Evolutionary conservation across 2,797 vertebrate genomes (phyloP).

Genomic region (Gymnoscopelus braueri): DNA sequence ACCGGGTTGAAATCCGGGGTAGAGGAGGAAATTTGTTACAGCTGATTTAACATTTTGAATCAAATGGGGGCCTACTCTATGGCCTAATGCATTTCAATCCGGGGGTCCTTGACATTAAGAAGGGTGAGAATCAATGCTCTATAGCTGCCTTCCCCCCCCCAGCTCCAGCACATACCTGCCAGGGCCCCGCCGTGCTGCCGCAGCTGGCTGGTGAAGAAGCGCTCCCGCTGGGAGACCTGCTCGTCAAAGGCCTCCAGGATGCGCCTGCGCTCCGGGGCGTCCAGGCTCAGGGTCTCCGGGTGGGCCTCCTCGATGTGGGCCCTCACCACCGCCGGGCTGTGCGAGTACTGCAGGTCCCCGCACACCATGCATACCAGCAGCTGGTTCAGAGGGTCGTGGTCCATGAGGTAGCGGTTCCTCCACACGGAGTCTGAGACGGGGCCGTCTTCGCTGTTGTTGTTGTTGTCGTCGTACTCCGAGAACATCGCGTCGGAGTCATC

Average conservation of each 20-base stretch:
- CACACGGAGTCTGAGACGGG: constrained; percentile 65
- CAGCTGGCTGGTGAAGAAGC: constrained; percentile 84
- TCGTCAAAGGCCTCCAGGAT: constrained; percentile 89
- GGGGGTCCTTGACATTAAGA: no score
- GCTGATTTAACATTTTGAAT: no score
- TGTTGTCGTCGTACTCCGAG: constrained; percentile 39
- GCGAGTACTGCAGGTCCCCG: constrained; percentile 86
- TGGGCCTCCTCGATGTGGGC: constrained; percentile 89
- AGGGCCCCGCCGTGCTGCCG: constrained; percentile 69
- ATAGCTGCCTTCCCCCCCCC: no score
- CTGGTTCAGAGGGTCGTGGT: constrained; percentile 89
- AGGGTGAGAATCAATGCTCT: no score
- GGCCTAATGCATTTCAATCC: no score
- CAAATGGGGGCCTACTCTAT: no score
- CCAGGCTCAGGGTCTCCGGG: constrained; percentile 83
- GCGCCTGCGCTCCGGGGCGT: constrained; percentile 73
- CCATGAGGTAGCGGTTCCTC: constrained; percentile 89
- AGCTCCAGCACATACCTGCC: constrained; percentile 55
- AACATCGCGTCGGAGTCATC: constrained; percentile 61
- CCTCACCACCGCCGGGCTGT: constrained; percentile 83
- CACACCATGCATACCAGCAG: constrained; percentile 93
- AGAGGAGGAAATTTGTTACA: no score
- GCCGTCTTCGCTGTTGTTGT: constrained; percentile 45
- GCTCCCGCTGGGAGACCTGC: constrained; percentile 81
- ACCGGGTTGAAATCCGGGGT: no score